Evolutionary conservation across 2,113 vertebrate species (phyloP), one percentile per base, ranked within the genome.

Genomic region (Puffinus mauretanicus): DNA sequence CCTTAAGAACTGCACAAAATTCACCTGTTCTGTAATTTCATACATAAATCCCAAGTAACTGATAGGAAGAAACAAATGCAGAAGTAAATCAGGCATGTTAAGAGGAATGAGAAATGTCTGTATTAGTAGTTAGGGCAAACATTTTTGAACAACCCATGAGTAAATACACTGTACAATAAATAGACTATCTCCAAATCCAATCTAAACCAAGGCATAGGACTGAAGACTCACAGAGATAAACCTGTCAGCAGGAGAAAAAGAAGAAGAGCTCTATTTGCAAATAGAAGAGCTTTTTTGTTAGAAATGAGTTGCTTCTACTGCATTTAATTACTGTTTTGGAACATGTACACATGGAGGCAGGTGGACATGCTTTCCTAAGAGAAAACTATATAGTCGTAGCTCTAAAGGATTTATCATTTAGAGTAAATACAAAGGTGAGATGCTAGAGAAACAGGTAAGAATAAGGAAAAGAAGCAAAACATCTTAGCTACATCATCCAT

Each of bases 31-130:
- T 34, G 32, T 54, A 15, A 9, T 11, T 26, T 26, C 61, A 44
- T 18, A 38, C 16, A 1, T 6, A 5, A 69, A 49, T 4, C 38
- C 14, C 6, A 8, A 16, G 38, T 4, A 42, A 27, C 0, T 27
- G n/a, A 38, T 0, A 46, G 17, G 36, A 86, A 71, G 7, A 25
- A n/a, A 71, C 5, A 52, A 24, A 40, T 1, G 20, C 0, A 91
- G 47, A 73, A 30, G 49, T 16, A 52, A 20, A 54, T 12, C 13
- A 40, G 22, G 38, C 7, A 4, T 0, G 6, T 32, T 15, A 38
- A 61, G 29, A 81, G 36, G 34, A 78, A 42, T 12, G 19, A 13
- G 7, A 75, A 76, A 40, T 1, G 2, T 22, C 13, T 54, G 34
- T 18, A 67, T 25, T 0, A 57, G 40, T 1, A 55, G 26, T 17